These are phyloP conservation scores for Cebidichthys violaceus DNA, from an alignment of 2,113 vertebrate species.

Conservation along the genomic window DNA sequence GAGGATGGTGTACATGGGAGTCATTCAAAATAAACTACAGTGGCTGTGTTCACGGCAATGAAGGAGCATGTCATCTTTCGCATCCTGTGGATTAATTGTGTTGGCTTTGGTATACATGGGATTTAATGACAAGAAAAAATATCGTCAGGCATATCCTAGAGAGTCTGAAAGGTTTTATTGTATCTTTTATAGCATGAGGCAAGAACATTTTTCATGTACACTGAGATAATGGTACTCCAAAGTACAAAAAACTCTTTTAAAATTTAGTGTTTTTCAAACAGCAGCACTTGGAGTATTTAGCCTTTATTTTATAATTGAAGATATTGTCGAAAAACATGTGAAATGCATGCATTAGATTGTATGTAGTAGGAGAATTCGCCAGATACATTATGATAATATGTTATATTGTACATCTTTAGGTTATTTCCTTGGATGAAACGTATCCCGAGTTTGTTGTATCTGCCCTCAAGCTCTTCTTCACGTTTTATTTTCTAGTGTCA, in stretches of 20 bases:
- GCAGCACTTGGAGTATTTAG: background rate
- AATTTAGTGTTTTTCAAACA: background rate
- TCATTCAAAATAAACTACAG: background rate
- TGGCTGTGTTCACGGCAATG: background rate
- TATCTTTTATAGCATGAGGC: background rate
- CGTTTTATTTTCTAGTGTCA: slow-evolving; percentile 43
- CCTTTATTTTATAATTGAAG: background rate
- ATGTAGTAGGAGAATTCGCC: background rate
- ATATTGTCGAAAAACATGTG: background rate
- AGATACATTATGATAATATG: background rate
- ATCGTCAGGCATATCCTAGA: background rate
- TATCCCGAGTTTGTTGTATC: slow-evolving; percentile 12
- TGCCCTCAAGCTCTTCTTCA: slow-evolving; percentile 57
- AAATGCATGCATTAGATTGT: background rate
- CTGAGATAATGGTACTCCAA: background rate
- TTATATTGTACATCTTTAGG: slow-evolving; percentile 28
- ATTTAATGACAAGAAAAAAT: background rate
- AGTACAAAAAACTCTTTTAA: background rate
- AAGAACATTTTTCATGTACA: background rate
- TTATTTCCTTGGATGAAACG: slow-evolving; percentile 55
- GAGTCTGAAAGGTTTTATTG: background rate
- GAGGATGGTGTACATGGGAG: background rate
- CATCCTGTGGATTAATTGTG: background rate
- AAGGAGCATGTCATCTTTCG: background rate
- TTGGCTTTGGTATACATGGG: background rate